Percentiles rank a stretch among this genome's conserved stretches.
phyloP scores from a whole-genome alignment of 2,888 invertebrate species.

The Patella pellucida region DNA sequence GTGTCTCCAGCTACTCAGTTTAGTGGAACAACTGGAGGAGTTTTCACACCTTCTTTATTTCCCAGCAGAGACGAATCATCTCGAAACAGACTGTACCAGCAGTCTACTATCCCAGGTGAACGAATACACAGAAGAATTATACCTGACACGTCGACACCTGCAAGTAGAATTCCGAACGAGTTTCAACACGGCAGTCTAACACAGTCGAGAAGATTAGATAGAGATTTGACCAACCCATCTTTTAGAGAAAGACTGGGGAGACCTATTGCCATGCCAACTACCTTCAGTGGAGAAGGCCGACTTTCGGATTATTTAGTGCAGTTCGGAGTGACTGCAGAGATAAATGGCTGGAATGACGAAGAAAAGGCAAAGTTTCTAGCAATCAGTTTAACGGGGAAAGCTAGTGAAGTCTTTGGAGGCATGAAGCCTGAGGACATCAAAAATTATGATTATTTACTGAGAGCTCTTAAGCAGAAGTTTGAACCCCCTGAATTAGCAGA shows the following conservation, averaged over 20 bases:
- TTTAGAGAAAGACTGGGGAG: not conserved
- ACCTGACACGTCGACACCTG: too few species aligned
- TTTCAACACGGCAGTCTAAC: too few species aligned
- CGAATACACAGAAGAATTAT: too few species aligned
- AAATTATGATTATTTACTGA: not conserved
- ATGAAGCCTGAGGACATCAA: not conserved
- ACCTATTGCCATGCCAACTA: slow-evolving; percentile 6
- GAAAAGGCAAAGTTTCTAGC: not conserved
- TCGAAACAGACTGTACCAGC: too few species aligned
- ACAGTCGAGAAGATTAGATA: too few species aligned
- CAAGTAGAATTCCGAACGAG: too few species aligned
- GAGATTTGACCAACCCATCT: too few species aligned
- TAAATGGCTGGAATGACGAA: slow-evolving; percentile 13
- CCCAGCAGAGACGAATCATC: too few species aligned
- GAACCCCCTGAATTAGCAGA: not conserved
- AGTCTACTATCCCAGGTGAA: too few species aligned
- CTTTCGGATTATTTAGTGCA: not conserved
- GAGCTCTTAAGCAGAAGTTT: not conserved
- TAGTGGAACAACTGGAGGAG: too few species aligned
- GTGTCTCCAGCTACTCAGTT: too few species aligned
- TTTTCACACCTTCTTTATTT: too few species aligned
- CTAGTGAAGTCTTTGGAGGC: not conserved
- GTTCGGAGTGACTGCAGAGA: not conserved
- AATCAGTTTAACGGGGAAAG: not conserved
- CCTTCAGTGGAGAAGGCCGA: not conserved